Conservation (phyloP, 1,140 invertebrate genomes). For the Trachymyrmex cornetzi region DNA sequence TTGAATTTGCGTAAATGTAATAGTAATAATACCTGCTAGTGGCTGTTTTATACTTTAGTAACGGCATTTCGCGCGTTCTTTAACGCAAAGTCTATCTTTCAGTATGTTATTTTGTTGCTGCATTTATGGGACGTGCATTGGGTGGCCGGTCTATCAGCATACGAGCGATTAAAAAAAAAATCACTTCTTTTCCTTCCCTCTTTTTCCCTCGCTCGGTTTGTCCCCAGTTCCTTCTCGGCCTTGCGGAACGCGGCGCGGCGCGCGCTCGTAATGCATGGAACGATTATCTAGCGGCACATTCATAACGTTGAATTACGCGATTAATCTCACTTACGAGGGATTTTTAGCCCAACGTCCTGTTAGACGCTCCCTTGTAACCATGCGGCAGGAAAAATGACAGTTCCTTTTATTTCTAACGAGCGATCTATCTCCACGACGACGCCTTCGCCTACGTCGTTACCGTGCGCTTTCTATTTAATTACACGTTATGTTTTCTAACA, state of each 20-base stretch:
- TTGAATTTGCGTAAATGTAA: not conserved
- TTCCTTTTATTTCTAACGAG: conserved; percentile 37
- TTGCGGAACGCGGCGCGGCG: not conserved
- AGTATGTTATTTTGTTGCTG: conserved; percentile 49
- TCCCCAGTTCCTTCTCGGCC: not conserved
- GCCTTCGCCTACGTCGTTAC: conserved; percentile 13
- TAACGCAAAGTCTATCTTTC: conserved; percentile 36
- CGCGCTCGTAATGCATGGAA: conserved; percentile 13
- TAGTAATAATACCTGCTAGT: not conserved
- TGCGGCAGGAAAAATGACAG: conserved; percentile 24
- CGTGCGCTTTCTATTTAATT: conserved; percentile 52
- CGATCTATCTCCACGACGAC: conserved; percentile 43
- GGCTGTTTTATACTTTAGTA: not conserved
- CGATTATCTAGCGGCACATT: conserved; percentile 31
- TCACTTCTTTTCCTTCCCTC: not conserved
- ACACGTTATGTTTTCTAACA: conserved; percentile 13
- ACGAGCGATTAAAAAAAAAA: conserved; percentile 48
- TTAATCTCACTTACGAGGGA: conserved; percentile 43
- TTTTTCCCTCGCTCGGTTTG: not conserved
- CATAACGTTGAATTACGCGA: conserved; percentile 31
- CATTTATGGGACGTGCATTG: conserved; percentile 64
- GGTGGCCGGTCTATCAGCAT: conserved; percentile 59
- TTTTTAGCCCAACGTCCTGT: conserved; percentile 34
- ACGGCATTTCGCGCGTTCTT: not conserved
- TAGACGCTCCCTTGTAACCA: conserved; percentile 1